Evolutionary conservation across 2,797 vertebrate species (phyloP), one percentile per base, ranked within the genome.

Genomic region (Streptopelia turtur): DNA sequence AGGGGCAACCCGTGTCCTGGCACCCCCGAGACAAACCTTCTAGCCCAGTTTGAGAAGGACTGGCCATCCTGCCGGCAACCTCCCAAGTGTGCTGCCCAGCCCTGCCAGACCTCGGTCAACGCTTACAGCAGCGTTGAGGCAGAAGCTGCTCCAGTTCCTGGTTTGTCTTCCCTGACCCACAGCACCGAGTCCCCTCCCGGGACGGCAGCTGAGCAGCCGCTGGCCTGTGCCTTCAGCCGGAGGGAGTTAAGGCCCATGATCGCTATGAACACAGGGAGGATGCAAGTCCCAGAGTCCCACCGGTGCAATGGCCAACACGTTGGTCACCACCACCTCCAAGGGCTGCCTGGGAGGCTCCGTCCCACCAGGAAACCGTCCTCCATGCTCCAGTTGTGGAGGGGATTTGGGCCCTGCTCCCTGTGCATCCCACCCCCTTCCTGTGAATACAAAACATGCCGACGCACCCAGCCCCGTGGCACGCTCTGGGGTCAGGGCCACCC

Each of bases 251-350:
- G 27, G 27, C 31, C 66, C 2, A 4, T 27, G 39, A 60, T 4
- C 0, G 0, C 61, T 45, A 69, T 0, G 0, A 55, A 37, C 22
- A 43, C 0, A 1, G 18, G 13, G n/a, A 55, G 24, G 55, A 78
- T 16, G 9, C 21, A 71, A 41, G 30, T 50, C 16, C 27, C 53
- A n/a, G 17, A 10, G 24, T 82, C n/a, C 37, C 28, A 27, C 10
- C 3, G 4, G 15, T 3, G 6, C 52, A 64, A 39, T 3, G 60
- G 28, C 49, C 55, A 56, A 7, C 41, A 18, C 0, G 9, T 53
- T 10, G 10, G 72, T 4, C 68, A 49, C 37, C 8, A 3, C 16
- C 0, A 0, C 28, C 30, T 77, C 52, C 55, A 28, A 56, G 21
- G 23, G 28, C 49, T 35, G 1, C 7, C 10, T 0, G 2, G n/a